These are phyloP conservation scores for Mallateleia sp. DNA, from an alignment of 2,888 invertebrate species.

Conservation along the genomic window DNA sequence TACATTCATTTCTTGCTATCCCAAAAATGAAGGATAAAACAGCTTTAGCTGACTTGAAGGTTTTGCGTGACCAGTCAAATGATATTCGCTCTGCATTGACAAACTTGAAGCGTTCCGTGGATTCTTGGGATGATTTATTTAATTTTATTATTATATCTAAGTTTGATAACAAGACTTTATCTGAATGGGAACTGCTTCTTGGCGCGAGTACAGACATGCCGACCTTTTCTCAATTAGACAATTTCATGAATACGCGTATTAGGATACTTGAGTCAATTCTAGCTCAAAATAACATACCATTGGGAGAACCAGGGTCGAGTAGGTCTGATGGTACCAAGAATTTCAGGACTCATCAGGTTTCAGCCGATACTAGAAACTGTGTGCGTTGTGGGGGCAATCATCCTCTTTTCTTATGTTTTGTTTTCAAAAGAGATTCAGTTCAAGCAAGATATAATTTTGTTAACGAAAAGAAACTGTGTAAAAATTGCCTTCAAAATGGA, in stretches of 20 bases:
- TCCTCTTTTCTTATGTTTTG: not conserved
- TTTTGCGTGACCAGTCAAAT: not conserved
- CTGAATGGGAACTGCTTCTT: slow-evolving; percentile 15
- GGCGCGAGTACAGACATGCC: slow-evolving; percentile 1
- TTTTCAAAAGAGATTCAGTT: too few relatives aligned
- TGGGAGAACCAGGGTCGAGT: not conserved
- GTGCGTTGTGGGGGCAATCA: slow-evolving; percentile 5
- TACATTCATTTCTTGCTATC: not conserved
- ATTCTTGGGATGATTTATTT: not conserved
- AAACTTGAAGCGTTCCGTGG: not conserved
- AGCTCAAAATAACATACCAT: not conserved
- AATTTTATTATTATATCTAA: not conserved
- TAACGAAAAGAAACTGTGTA: too few relatives aligned
- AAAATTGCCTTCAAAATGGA: too few relatives aligned
- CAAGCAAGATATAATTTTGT: too few relatives aligned
- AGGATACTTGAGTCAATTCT: not conserved
- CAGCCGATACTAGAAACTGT: not conserved
- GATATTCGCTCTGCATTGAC: not conserved
- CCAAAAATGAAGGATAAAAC: not conserved
- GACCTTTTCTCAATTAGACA: slow-evolving; percentile 12
- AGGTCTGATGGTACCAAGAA: not conserved
- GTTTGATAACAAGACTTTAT: not conserved
- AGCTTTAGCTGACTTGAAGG: not conserved
- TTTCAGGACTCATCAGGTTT: not conserved
- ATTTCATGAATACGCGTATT: slow-evolving; percentile 19